Evolutionary conservation across 2,797 vertebrate species (phyloP), one percentile per base, ranked within the genome.

Genomic region (Xenops minutus): DNA sequence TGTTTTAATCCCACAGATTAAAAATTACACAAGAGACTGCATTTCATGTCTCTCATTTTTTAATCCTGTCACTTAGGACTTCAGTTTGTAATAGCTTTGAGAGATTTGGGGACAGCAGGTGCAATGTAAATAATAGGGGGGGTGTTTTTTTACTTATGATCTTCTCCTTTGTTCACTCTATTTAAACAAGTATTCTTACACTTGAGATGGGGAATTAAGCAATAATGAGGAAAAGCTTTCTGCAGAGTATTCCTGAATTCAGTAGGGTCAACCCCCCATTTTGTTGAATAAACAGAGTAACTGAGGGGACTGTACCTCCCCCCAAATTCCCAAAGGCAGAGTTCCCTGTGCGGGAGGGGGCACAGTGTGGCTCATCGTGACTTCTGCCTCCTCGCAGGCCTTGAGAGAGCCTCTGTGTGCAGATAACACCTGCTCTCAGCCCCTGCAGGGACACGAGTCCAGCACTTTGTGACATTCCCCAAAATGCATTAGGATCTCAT

Each of bases 151-250:
- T 78, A 43, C 24, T 83, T 64, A 52, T 0, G 2, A 37, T 77
- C 71, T 88, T 55, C 36, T 85, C 17, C 56, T 88, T 94, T 58
- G 51, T 80, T 88, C 21, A 32, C 46, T 80, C 37, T 92, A 27
- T 95, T 96, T 86, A 92, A 84, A 77, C 48, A 88, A 73, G 13
- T 86, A 39, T 62, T 83, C 75, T 93, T 87, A 61, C n/a, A 36
- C 11, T 27, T 71, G 44, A 89, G 14, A 39, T 49, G 14, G 21
- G 27, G 46, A 85, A 61, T 61, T 74, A 59, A 89, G 15, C 16
- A 6, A 17, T 88, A 64, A 75, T 5, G 36, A 34, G 59, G n/a
- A 52, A 86, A 85, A 69, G 14, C 61, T 79, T 64, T 49, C 64
- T 80, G 29, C 39, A 77, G 66, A 92, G 36, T 48, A 59, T 55